These are phyloP conservation scores for Eulemur rufifrons DNA, from an alignment of 2,113 vertebrate genomes.

Conservation along the genomic window DNA sequence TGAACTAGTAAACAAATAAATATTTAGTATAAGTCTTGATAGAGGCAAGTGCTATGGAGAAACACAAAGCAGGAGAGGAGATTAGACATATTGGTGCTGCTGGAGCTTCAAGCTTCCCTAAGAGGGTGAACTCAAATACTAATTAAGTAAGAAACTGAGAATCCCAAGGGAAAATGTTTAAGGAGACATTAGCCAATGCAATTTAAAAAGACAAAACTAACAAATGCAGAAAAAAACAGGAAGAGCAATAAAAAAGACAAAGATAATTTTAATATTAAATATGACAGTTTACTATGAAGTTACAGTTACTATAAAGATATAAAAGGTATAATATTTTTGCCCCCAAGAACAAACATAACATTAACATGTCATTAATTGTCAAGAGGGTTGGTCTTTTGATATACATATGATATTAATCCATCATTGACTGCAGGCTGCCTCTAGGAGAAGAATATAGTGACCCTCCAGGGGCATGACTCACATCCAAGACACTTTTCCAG, in stretches of 20 bases:
- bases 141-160: background rate
- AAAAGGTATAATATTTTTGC: background rate
- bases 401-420: background rate
- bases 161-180: background rate
- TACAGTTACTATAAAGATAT: background rate
- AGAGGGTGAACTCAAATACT: background rate
- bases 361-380: background rate
- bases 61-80: background rate
- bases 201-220: background rate
- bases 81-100: background rate
- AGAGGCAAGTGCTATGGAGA: background rate
- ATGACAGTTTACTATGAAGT: background rate
- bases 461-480: background rate
- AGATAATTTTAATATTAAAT: background rate
- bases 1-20: background rate
- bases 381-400: background rate
- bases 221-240: background rate
- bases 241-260: background rate
- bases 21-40: background rate
- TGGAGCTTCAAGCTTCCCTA: background rate
- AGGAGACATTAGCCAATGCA: background rate
- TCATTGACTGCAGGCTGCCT: background rate
- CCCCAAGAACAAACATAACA: background rate
- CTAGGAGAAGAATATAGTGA: background rate
- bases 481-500: background rate